A percentile compares a stretch with the other conserved stretches of the same genome.
phyloP scores from a whole-genome alignment of 37 sponge, comb jelly and placozoan genomes.

The Amphimedon queenslandica region DNA sequence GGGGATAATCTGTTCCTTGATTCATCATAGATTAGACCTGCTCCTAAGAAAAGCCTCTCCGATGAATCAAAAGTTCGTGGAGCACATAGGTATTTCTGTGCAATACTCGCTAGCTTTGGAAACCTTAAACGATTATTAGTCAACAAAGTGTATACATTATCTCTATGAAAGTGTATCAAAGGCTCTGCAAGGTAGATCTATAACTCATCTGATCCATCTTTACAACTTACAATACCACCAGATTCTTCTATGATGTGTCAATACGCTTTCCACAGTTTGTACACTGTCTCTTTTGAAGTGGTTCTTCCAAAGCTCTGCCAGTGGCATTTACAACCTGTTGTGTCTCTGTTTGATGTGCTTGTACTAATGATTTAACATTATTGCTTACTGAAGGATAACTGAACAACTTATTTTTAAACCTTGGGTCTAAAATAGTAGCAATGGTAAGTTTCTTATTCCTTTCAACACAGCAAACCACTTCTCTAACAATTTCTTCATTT shows the following conservation, averaged over 20 bases:
- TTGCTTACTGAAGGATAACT: neutral
- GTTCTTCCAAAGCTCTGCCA: neutral
- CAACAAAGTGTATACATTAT: neutral
- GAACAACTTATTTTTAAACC: neutral
- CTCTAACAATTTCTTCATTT: neutral
- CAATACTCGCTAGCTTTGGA: neutral
- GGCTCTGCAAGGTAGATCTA: neutral
- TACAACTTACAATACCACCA: neutral
- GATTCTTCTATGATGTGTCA: neutral
- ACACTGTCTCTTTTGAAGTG: neutral
- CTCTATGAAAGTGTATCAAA: neutral
- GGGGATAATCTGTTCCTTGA: neutral
- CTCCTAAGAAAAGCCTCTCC: conserved; percentile 4
- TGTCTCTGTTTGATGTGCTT: too few relatives aligned
- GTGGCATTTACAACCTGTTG: too few relatives aligned
- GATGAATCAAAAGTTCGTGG: neutral
- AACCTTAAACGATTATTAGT: neutral
- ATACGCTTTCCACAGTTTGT: neutral
- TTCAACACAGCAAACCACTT: conserved; percentile 7
- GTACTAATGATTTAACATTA: neutral
- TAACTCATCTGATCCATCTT: neutral
- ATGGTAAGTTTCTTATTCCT: neutral
- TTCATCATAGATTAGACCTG: neutral
- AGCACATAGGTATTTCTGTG: neutral
- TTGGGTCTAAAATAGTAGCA: neutral